phyloP scores from a whole-genome alignment of 92 coral and sea anemone species.

The Desmophyllum pertusum region DNA sequence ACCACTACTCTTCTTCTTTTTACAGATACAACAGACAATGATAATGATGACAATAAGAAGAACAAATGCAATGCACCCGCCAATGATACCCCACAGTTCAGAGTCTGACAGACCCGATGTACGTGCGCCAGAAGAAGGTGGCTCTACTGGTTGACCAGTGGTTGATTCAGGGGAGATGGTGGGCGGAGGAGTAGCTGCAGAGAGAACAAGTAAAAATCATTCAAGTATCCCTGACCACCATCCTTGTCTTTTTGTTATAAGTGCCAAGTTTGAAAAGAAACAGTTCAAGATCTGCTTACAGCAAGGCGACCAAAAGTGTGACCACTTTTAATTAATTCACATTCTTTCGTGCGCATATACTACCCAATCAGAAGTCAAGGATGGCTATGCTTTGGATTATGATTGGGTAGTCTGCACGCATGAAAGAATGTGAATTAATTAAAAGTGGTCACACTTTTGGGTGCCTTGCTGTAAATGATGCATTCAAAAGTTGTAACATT shows the following conservation, averaged over 20 bases:
- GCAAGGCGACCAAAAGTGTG: too few relatives aligned
- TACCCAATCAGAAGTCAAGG: too few relatives aligned
- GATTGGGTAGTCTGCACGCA: too few relatives aligned
- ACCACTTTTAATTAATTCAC: too few relatives aligned
- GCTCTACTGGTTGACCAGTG: not conserved
- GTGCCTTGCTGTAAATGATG: too few relatives aligned
- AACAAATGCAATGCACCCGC: constrained; percentile 33
- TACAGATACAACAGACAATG: constrained; percentile 14
- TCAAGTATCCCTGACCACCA: not conserved
- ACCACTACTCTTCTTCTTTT: not conserved
- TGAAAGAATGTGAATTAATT: too few relatives aligned
- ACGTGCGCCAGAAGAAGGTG: not conserved
- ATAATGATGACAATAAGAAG: constrained; percentile 10
- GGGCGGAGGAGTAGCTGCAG: not conserved
- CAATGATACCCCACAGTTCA: constrained; percentile 39
- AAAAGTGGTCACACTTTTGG: too few relatives aligned
- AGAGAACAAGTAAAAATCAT: not conserved
- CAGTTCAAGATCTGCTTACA: too few relatives aligned
- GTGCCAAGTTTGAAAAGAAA: too few relatives aligned
- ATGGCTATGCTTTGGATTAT: too few relatives aligned
- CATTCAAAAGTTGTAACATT: too few relatives aligned
- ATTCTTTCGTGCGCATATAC: too few relatives aligned
- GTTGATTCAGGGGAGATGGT: not conserved
- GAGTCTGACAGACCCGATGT: not conserved
- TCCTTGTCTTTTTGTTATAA: not conserved